Conservation (phyloP, 2,888 invertebrate genomes). For the Pseudolycoriella hygida region DNA sequence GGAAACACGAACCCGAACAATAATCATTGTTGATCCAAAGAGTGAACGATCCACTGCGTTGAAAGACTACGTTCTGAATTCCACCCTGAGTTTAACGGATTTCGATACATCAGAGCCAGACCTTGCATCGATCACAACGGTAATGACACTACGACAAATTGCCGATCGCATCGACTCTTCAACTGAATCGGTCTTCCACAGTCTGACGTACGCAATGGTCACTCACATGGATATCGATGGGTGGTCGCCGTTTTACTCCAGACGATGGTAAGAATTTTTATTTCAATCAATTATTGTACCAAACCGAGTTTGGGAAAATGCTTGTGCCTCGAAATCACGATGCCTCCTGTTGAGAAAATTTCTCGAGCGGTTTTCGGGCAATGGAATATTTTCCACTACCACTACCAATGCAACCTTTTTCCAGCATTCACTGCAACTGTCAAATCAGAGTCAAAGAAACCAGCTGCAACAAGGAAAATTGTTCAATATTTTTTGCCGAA, state of each 20-base stretch:
- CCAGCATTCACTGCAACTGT: neutral
- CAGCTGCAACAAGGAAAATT: neutral
- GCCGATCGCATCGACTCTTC: constrained; percentile 24
- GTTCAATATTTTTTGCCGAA: neutral
- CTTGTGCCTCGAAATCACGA: too few species aligned
- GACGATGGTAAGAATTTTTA: constrained; percentile 23
- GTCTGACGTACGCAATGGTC: constrained; percentile 44
- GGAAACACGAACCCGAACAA: constrained; percentile 32
- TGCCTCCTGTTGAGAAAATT: too few species aligned
- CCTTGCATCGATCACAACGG: constrained; percentile 29
- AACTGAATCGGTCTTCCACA: constrained; percentile 43
- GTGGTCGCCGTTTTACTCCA: constrained; percentile 20
- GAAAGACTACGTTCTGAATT: neutral
- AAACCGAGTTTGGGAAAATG: too few species aligned
- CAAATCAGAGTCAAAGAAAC: neutral
- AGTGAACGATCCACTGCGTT: constrained; percentile 21
- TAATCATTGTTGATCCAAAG: constrained; percentile 58
- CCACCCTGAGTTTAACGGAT: neutral
- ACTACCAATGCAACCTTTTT: neutral
- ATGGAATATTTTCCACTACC: too few species aligned
- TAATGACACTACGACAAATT: constrained; percentile 41
- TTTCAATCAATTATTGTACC: too few species aligned
- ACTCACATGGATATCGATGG: constrained; percentile 57
- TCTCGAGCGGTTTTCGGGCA: too few species aligned
- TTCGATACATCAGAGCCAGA: constrained; percentile 32